Evolutionary conservation across 2,797 vertebrate species (phyloP), one percentile per base, ranked within the genome.

Genomic region (Pitangus sulphuratus): DNA sequence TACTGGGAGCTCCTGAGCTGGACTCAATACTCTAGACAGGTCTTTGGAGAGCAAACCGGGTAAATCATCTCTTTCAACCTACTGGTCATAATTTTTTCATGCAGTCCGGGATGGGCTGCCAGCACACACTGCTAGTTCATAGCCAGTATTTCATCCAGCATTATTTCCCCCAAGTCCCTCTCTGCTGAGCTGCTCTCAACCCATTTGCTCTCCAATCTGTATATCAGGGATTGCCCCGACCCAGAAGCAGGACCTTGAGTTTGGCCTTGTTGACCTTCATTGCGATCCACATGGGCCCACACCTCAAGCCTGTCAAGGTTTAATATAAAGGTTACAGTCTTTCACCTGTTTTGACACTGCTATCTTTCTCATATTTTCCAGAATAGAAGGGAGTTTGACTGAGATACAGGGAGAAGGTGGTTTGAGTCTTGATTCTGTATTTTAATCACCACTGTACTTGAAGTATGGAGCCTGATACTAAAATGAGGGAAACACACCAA

Each of bases 191-290:
- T 77, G 14, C 26, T 77, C 24, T 69, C 35, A 80, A 31, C 1
- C 3, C 8, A 3, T 33, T 54, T 81, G 42, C 37, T 8, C 6
- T 2, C 15, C 24, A 60, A 6, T 8, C 31, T 66, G 11, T 65
- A 12, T 50, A 50, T 8, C 10, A 30, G 39, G 5, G 28, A 18
- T 45, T 75, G 14, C 24, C 30, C 8, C 0, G 1, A 44, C 13
- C 6, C 53, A 42, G 25, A 71, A 37, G 20, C 44, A 62, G 19
- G 30, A 54, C 25, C 26, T 58, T 68, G 30, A 6, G 5, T 42
- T 50, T 72, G 62, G 6, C 25, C 8, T 57, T 45, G 14, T n/a
- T 90, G 60, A 74, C 40, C 47, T 47, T 44, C n/a, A 4, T 40
- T 39, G 51, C 33, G 13, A 19, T 45, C 42, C 35, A 37, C 11